These are phyloP conservation scores for Clivina fossor DNA, from an alignment of 2,888 invertebrate species.

Conservation along the genomic window DNA sequence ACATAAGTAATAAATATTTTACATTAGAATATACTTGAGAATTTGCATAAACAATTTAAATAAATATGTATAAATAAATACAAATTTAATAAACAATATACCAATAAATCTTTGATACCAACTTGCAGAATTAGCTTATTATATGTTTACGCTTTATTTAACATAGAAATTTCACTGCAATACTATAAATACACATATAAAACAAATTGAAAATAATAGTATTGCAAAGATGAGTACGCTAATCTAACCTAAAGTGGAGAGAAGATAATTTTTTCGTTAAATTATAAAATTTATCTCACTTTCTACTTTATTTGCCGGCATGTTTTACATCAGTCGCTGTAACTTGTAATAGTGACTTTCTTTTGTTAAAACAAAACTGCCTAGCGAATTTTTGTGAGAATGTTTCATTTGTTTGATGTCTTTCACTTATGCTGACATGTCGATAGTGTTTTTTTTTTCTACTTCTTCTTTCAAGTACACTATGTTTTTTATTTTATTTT, in stretches of 20 bases:
- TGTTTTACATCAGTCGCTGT: no score
- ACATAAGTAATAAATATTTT: background rate
- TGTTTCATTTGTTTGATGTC: slow-evolving; percentile 3
- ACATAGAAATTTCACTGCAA: no score
- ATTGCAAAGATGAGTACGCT: no score
- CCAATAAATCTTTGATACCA: no score
- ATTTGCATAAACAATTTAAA: background rate
- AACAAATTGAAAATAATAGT: no score
- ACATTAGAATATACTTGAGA: background rate
- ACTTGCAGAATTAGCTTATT: no score
- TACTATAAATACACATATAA: no score
- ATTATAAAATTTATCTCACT: slow-evolving; percentile 26
- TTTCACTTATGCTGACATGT: slow-evolving; percentile 16
- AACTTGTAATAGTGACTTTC: slow-evolving; percentile 20
- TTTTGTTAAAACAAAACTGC: slow-evolving; percentile 23
- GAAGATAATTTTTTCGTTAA: slow-evolving; percentile 5
- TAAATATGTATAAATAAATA: slow-evolving; percentile 13
- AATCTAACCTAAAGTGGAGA: no score
- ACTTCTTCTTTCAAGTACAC: no score
- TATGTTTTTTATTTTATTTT: no score
- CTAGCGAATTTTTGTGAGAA: slow-evolving; percentile 23
- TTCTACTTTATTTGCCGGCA: slow-evolving; percentile 17
- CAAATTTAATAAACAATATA: background rate
- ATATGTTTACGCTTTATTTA: no score
- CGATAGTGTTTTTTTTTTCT: slow-evolving; percentile 3